Base-by-base conservation (phyloP, 37 sponge, comb jelly and placozoan species). In the Aphrocallistes beatrix region DNA sequence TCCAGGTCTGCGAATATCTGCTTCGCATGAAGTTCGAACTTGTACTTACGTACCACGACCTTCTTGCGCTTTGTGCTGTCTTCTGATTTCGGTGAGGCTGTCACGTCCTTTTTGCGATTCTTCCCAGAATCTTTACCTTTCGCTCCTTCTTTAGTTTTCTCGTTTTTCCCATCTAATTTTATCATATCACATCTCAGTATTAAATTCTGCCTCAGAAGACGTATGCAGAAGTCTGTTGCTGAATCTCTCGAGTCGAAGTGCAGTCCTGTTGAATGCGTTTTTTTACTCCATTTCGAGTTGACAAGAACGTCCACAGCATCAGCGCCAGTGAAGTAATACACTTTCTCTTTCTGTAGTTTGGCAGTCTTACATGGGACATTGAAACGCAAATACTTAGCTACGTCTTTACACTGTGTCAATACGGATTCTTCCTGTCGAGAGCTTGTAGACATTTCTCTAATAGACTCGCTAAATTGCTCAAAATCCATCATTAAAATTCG, bases 11-110 rank as follows among this genome's bases (percentile, higher is more conserved):
- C 10, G 75, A 60, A 60, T 25, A 6, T 60, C 34, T 60, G 75
- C 21, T 60, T 60, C 10, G 32, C 17, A 28, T 60, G 75, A 60
- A 60, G 1, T 60, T 60, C 75, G 75, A 60, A 60, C 21, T 60
- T 60, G 34, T 60, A 60, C 21, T 60, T 60, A 13, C 75, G 75
- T 19, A 60, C 25, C 3, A 60, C 75, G n/a, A n/a, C n/a, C 21
- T 60, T 60, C 75, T 60, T 60, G 34, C 75, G 75, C 34, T 60
- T 60, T 8, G 75, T 19, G n/a, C 32, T 60, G 28, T 60, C 75
- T 60, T 60, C 75, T 8, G 75, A 60, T 60, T 60, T 60, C n/a
- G 75, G 75, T 28, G 75, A 60, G 3, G 75, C 75, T 3, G 75
- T 32, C 8, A 60, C 32, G 34, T 60, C 75, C n/a, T 60, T 60